Conservation (phyloP, 2,113 vertebrate genomes). For the Mixornis gularis region DNA sequence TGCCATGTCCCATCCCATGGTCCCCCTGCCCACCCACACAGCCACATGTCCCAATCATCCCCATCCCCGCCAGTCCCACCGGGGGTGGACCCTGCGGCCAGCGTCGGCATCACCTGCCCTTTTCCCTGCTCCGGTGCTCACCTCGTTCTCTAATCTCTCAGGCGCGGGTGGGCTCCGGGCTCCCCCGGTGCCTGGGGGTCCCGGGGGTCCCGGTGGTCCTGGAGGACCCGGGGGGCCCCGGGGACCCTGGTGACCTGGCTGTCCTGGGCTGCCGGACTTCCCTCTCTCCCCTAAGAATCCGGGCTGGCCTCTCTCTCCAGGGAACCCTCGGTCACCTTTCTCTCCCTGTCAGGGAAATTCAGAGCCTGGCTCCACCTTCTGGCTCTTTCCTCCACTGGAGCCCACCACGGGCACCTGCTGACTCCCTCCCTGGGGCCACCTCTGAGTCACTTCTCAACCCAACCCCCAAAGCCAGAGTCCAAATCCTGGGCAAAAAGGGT, state of each 20-base stretch:
- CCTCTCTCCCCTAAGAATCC: conserved; percentile 53
- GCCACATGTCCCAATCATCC: accelerated
- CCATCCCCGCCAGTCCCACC: accelerated
- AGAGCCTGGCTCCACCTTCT: not conserved
- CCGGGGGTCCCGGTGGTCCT: not conserved
- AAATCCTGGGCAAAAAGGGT: not conserved
- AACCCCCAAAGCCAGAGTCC: not conserved
- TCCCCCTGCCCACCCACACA: not conserved
- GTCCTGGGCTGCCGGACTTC: conserved; percentile 14
- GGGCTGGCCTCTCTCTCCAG: conserved; percentile 32
- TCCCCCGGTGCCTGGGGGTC: not conserved
- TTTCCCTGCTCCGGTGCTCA: not conserved
- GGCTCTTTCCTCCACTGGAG: not conserved
- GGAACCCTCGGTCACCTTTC: conserved; percentile 51
- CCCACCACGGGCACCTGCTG: not conserved
- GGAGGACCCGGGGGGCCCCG: not conserved
- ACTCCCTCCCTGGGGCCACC: not conserved
- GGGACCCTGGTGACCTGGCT: conserved; percentile 24
- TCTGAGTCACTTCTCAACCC: accelerated
- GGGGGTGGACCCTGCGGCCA: accelerated
- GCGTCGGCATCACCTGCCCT: accelerated
- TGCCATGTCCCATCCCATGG: accelerated
- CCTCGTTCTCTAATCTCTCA: not conserved
- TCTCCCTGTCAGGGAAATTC: conserved; percentile 37
- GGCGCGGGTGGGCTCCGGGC: not conserved